Base-by-base conservation (phyloP, 2,888 invertebrate species). In the Beris chalybata region DNA sequence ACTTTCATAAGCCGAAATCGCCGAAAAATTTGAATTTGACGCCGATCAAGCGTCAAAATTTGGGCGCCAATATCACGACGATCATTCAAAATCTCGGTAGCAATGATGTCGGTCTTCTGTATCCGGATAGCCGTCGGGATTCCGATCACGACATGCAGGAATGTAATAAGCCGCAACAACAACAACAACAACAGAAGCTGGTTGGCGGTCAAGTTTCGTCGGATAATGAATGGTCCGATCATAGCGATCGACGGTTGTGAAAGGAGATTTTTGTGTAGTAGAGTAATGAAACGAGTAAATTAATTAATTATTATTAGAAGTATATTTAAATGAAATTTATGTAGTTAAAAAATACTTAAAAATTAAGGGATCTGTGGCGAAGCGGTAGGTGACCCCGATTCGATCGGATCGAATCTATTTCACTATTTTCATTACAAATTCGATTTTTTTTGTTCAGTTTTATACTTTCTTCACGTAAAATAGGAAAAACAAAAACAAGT, bases 31-130 rank as follows among this genome's bases (percentile, higher is more conserved):
- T 74, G 58, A 74, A 74, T 70, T 64, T 76, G 56, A 77, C 81
- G 15, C 80, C 82, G 22, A 79, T 73, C 71, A 71, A 79, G 73
- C 65, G 79, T 65, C 75, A 78, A 68, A 79, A 77, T 70, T 75
- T 81, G 30, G 81, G 82, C 2, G 77, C 81, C 43, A 82, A 82
- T 73, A 83, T 83, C 22, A 82, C 81, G n/a, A 79, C 79, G 44
- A 73, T 83, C 55, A 83, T 83, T 50, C 82, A 82, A 70, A 83
- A 82, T 75, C 73, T 83, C 45, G 82, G 82, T 4, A 80, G 77
- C 9, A 82, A 81, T 73, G 76, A 81, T 7, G 80, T 79, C 5
- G 82, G 82, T 6, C 71, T 80, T 32, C 72, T 82, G 15, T 83
- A 83, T 72, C 74, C 74, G 5, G 73, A 74, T 56, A 73, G 61